phyloP scores from a whole-genome alignment of 2,113 vertebrate species.

The Bos taurus region DNA sequence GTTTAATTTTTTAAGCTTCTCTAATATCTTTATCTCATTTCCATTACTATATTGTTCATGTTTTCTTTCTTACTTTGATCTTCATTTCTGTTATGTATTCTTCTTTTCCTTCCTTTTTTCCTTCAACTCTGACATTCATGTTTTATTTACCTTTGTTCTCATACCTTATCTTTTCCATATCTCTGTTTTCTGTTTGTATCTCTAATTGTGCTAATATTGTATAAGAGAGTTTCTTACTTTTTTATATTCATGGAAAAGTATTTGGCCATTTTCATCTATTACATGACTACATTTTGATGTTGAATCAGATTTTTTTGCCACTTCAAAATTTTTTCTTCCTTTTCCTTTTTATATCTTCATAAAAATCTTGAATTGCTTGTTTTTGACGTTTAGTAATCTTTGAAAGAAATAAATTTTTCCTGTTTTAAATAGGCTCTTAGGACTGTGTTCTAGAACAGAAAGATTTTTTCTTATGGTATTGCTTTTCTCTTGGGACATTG shows the following conservation, averaged over 20 bases:
- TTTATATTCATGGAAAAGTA: not conserved
- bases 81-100: not conserved
- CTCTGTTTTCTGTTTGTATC: not conserved
- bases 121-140: not conserved
- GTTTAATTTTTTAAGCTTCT: not conserved
- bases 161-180: not conserved
- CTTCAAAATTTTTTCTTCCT: not conserved
- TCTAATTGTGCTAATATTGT: not conserved
- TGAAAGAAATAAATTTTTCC: not conserved
- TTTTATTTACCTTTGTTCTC: not conserved
- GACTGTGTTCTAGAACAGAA: not conserved
- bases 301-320: not conserved
- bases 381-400: not conserved
- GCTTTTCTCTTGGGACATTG: not conserved
- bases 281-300: not conserved
- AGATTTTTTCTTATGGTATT: not conserved
- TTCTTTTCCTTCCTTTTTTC: not conserved
- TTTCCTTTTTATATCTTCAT: not conserved
- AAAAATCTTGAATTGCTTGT: not conserved
- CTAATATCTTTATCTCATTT: not conserved
- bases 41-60: not conserved
- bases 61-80: not conserved
- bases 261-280: not conserved
- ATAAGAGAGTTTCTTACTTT: not conserved
- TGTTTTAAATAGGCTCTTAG: not conserved